Evolutionary conservation across 2,113 vertebrate genomes (phyloP), one percentile per base, ranked within the genome.

Genomic region (Gila orcuttii): DNA sequence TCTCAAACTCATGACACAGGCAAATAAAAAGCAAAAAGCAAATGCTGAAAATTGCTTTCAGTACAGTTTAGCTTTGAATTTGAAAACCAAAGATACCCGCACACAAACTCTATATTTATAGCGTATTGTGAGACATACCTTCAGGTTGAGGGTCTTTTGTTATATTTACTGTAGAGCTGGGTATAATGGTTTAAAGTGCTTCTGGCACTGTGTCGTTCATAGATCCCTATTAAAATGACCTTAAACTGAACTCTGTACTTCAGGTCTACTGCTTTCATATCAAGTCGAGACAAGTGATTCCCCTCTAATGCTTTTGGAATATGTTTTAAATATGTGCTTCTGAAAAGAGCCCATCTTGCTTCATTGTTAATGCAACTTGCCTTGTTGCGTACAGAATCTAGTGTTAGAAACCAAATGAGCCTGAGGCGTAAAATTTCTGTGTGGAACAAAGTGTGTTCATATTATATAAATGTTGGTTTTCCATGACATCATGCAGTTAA

Each of bases 191-290:
- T 71, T 71, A 52, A 79, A 80, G 28, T 60, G 42, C 71, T 86
- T 69, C 42, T 73, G 52, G 47, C 57, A n/a, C 36, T 25, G 25
- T 69, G 11, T 85, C 21, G 15, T 42, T 31, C 45, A 60, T 47
- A n/a, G 19, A 52, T 76, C 66, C 45, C 55, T n/a, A 31, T 77
- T 57, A 79, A 42, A 68, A 47, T 85, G 66, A 79, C 66, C 84
- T 88, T 25, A 55, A 45, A 52, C 23, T 82, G 76, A 86, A 86
- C 77, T 55, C 36, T 80, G 15, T 77, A 33, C 50, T 57, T 71
- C 25, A 71, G 60, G 47, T 47, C 25, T 60, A 69, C 76, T 69
- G 55, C 47, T 42, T 68, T n/a, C 80, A 79, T 50, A 39, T 86
- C 59, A 59, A 50, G 59, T 69, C 47, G 74, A 83, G n/a, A 79